Percentiles rank a stretch among this genome's conserved stretches.
phyloP scores from a whole-genome alignment of 1,140 invertebrate species.

The Drosophila elegans region DNA sequence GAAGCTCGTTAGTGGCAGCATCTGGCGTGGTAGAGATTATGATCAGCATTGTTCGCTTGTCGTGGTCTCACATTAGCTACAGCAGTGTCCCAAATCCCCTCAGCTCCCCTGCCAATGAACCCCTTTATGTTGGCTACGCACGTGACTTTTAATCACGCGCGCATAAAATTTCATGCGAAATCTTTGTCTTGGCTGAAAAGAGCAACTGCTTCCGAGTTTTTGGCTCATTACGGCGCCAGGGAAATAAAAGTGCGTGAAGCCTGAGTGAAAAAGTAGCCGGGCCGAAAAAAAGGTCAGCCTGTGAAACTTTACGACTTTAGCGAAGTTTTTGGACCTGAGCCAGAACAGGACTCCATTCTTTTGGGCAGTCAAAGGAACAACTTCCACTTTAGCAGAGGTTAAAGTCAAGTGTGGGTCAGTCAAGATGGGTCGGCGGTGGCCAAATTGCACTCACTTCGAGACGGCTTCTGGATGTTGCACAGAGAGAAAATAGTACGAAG shows the following conservation, averaged over 20 bases:
- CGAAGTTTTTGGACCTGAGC: conserved; percentile 53
- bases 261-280: conserved; percentile 30
- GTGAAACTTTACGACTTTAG: conserved; percentile 58
- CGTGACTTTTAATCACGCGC: conserved; percentile 81
- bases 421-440: conserved; percentile 2
- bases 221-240: conserved; percentile 42
- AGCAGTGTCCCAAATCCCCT: conserved; percentile 35
- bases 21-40: conserved; percentile 62
- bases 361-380: conserved; percentile 36
- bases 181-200: conserved; percentile 47
- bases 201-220: conserved; percentile 20
- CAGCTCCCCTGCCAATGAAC: not conserved
- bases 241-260: conserved; percentile 41
- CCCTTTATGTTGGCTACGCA: conserved; percentile 56
- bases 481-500: not conserved
- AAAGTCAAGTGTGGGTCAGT: conserved; percentile 35
- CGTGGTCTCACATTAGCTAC: conserved; percentile 63
- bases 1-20: conserved; percentile 68
- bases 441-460: conserved; percentile 12
- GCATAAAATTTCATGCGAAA: conserved; percentile 71
- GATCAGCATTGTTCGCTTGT: conserved; percentile 74
- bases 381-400: conserved; percentile 24
- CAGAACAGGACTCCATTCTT: conserved; percentile 27
- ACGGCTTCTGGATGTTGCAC: not conserved
- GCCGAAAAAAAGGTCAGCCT: conserved; percentile 26